Evolutionary conservation across 2,113 vertebrate species (phyloP).

Genomic region (Boulengeromyrus knoepffleri): DNA sequence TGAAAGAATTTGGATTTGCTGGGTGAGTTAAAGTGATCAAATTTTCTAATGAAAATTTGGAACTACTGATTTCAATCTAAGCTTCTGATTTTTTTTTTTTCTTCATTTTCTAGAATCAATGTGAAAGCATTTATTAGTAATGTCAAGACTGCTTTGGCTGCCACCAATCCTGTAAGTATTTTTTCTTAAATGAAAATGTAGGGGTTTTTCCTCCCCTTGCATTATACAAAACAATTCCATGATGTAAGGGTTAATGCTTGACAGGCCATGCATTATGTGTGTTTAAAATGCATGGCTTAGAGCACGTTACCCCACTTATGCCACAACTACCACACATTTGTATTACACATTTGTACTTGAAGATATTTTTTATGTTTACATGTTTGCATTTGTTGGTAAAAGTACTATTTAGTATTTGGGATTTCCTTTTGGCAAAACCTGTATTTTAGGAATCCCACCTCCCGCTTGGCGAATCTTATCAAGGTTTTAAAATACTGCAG

Average conservation of each 20-base stretch:
- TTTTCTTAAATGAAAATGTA: background rate
- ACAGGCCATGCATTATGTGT: background rate
- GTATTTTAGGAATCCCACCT: background rate
- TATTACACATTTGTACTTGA: too few relatives aligned
- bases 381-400: background rate
- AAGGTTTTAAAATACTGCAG: background rate
- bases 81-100: background rate
- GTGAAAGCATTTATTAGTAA: conserved; percentile 96
- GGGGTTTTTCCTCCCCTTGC: background rate
- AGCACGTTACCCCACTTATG: background rate
- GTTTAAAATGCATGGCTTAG: background rate
- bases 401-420: background rate
- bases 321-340: too few relatives aligned
- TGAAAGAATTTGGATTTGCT: conserved; percentile 96
- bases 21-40: conserved; percentile 63
- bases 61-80: background rate
- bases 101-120: conserved; percentile 66
- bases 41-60: background rate
- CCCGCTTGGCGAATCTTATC: background rate
- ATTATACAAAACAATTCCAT: background rate
- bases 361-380: background rate
- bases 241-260: background rate
- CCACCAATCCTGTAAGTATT: conserved; percentile 85
- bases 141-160: conserved; percentile 91
- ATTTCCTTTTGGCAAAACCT: background rate